Percentiles rank a stretch among this genome's conserved stretches.
phyloP scores from a whole-genome alignment of 2,113 vertebrate species.

The Arizona elegans region DNA sequence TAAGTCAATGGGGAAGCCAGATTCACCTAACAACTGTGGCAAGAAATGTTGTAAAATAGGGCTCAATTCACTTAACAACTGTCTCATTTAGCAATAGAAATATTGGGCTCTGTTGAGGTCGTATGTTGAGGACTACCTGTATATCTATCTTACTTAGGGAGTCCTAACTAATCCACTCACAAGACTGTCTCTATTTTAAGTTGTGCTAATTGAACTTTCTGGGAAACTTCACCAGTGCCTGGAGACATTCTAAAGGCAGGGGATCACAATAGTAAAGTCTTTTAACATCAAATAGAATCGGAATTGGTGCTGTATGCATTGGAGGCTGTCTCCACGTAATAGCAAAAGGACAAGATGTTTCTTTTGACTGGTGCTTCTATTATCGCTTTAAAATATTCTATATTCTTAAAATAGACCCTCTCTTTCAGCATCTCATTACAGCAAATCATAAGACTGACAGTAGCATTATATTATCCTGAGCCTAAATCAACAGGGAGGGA shows the following conservation, averaged over 20 bases:
- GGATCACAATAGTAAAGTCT: neutral
- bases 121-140: neutral
- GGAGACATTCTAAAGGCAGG: neutral
- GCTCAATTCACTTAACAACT: neutral
- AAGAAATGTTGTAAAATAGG: neutral
- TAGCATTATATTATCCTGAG: neutral
- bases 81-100: neutral
- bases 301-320: neutral
- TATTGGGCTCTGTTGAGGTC: neutral
- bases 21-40: neutral
- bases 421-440: neutral
- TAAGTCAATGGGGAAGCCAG: neutral
- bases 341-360: neutral
- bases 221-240: neutral
- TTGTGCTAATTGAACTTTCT: neutral
- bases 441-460: neutral
- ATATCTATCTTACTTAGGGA: neutral
- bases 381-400: neutral
- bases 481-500: neutral
- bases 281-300: neutral
- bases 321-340: neutral
- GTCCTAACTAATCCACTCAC: neutral
- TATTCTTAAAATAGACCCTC: neutral
- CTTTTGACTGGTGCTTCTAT: neutral
- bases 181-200: neutral